Evolutionary conservation across 2,797 vertebrate species (phyloP).

Genomic region (Amazonetta brasiliensis): DNA sequence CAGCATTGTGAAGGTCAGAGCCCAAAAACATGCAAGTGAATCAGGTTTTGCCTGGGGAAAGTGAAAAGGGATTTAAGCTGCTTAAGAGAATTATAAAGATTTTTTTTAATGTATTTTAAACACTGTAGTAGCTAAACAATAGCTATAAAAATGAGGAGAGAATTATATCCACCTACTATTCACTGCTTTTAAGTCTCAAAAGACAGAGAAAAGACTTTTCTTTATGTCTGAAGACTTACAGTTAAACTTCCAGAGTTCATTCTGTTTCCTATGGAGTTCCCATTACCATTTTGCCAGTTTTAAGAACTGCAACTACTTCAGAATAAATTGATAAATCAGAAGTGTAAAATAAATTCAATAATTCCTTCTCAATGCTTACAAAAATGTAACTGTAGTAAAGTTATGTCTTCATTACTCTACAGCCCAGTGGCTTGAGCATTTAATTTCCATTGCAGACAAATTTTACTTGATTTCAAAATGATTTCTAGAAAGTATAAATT

Average conservation of each 20-base stretch:
- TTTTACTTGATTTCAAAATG: slow-evolving; percentile 59
- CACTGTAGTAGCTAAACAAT: slow-evolving; percentile 70
- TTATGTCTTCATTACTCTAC: slow-evolving; percentile 72
- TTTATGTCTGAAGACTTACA: slow-evolving; percentile 62
- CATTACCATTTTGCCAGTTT: slow-evolving; percentile 47
- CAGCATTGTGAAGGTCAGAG: slow-evolving; percentile 85
- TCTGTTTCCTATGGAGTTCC: slow-evolving; percentile 13
- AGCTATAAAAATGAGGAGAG: slow-evolving; percentile 58
- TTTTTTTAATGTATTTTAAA: slow-evolving; percentile 80
- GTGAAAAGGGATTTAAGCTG: slow-evolving; percentile 81
- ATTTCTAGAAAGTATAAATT: slow-evolving; percentile 66
- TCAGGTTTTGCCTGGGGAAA: slow-evolving; percentile 82
- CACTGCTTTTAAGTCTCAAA: slow-evolving; percentile 54
- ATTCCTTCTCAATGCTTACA: slow-evolving; percentile 40
- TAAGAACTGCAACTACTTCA: slow-evolving; percentile 18
- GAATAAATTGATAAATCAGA: slow-evolving; percentile 26
- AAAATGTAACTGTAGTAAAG: neutral
- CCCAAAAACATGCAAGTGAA: slow-evolving; percentile 80
- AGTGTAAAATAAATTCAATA: slow-evolving; percentile 32
- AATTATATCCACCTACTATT: slow-evolving; percentile 48
- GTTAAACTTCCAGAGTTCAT: slow-evolving; percentile 61
- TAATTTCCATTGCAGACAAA: slow-evolving; percentile 46
- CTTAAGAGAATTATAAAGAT: slow-evolving; percentile 79
- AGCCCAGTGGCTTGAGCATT: slow-evolving; percentile 7
- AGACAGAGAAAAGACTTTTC: slow-evolving; percentile 64